A percentile compares a stretch with the other conserved stretches of the same genome.
Conservation (phyloP, 2,888 invertebrate species). For the Drosophila meridiana region DNA sequence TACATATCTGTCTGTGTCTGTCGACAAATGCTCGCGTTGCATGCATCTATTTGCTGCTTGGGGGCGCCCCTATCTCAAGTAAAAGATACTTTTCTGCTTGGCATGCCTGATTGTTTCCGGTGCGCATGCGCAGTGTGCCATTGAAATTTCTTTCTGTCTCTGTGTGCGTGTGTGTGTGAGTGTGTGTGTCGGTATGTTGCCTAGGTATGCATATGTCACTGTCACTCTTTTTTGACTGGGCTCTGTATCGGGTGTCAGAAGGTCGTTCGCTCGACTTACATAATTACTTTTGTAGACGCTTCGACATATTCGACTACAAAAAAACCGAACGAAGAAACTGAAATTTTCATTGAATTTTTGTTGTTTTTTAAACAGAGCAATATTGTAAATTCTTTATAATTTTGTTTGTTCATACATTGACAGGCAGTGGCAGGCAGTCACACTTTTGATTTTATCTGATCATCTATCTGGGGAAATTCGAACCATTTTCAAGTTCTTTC, state of each 20-base stretch:
- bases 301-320: constrained; percentile 10
- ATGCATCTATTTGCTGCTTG: constrained; percentile 3
- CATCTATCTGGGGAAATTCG: neutral
- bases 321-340: neutral
- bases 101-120: constrained; percentile 57
- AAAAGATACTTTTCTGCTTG: constrained; percentile 42
- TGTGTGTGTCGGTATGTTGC: neutral
- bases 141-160: constrained; percentile 38
- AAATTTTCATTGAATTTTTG: neutral
- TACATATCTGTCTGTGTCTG: neutral
- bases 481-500: neutral
- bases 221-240: constrained; percentile 27
- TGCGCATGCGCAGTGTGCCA: constrained; percentile 49
- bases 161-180: neutral
- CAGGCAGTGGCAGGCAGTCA: neutral
- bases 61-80: neutral
- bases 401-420: neutral
- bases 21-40: constrained; percentile 32
- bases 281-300: constrained; percentile 34
- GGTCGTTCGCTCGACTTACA: constrained; percentile 57
- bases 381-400: neutral
- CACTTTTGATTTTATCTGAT: neutral
- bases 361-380: neutral
- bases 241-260: constrained; percentile 53
- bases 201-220: constrained; percentile 47